Base-by-base conservation (phyloP, 2,113 vertebrate genomes). In the Xiphias gladius region DNA sequence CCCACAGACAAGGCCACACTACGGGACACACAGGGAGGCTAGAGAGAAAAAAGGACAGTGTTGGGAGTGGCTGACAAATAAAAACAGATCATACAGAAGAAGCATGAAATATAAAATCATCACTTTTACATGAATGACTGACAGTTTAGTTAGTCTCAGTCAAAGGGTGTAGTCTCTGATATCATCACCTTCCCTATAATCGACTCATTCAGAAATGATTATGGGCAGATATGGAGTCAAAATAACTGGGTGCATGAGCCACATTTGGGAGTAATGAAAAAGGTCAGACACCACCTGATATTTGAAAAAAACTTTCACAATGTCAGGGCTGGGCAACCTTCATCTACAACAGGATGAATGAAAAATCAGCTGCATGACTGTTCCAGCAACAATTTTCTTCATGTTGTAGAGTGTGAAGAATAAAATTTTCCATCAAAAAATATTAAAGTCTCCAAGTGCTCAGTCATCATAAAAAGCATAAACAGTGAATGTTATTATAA, bases 21-120 rank as follows among this genome's bases (percentile, higher is more conserved):
- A 70, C 96, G 97, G 7, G 96, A 96, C 78, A 94, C 95, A 91
- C 96, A 97, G 37, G 84, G 80, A 84, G 95, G 93, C 97, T 99
- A 78, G 55, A 78, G 59, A 75, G 64, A 57, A 28, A 67, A 52
- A 73, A 35, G 16, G 61, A 78, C 54, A 69, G 76, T 8, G 63
- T 39, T 5, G 11, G 13, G 52, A 41, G 48, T 26, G 26, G 26
- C 13, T 30, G 48, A 84, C n/a, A 66, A 77, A 78, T 58, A 5
- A 62, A 61, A 71, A 48, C 26, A 58, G 13, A 54, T n/a, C 63
- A 67, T 4, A 70, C 10, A 74, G 9, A 61, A 28, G 24, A 22
- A 58, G 20, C 32, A 48, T 54, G 24, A 58, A 19, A 26, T 26
- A 37, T 12, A 58, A 62, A 10, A 71, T 37, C 39, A 63, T 59